Conservation (phyloP, 2,113 vertebrate genomes). For the Lethenteron reissneri region DNA sequence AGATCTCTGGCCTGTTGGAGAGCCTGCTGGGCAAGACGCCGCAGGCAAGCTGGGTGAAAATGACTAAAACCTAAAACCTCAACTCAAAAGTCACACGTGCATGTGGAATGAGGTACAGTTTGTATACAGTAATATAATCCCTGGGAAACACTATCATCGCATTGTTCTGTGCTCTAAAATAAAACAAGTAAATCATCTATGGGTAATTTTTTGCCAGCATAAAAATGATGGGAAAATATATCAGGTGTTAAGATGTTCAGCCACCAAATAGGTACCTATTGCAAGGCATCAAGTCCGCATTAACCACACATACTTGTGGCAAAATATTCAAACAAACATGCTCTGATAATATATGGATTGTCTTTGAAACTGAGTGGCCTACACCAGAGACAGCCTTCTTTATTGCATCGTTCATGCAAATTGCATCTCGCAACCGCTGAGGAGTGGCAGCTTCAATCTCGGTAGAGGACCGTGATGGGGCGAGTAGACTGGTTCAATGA, state of each 20-base stretch:
- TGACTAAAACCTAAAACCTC: not conserved
- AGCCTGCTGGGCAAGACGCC: conserved; percentile 39
- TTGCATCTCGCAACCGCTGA: not conserved
- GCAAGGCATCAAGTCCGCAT: too few species aligned
- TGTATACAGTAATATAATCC: conserved; percentile 7
- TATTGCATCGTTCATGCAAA: not conserved
- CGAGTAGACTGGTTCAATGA: not conserved
- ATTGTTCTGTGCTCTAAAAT: not conserved
- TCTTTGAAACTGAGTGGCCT: too few species aligned
- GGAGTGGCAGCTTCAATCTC: not conserved
- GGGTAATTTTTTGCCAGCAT: too few species aligned
- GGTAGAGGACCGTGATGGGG: not conserved
- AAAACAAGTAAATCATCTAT: not conserved
- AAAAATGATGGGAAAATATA: too few species aligned
- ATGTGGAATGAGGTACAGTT: not conserved
- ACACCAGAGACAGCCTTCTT: not conserved
- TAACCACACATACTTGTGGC: too few species aligned
- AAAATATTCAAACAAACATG: too few species aligned
- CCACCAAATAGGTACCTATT: too few species aligned
- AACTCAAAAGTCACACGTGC: conserved; percentile 3
- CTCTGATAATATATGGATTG: too few species aligned
- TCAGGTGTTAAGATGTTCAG: too few species aligned
- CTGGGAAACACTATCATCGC: conserved; percentile 8
- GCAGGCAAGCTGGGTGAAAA: conserved; percentile 24
- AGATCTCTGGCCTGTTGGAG: conserved; percentile 39